Base-by-base conservation (phyloP, 2,797 vertebrate species). In the Falco biarmicus region DNA sequence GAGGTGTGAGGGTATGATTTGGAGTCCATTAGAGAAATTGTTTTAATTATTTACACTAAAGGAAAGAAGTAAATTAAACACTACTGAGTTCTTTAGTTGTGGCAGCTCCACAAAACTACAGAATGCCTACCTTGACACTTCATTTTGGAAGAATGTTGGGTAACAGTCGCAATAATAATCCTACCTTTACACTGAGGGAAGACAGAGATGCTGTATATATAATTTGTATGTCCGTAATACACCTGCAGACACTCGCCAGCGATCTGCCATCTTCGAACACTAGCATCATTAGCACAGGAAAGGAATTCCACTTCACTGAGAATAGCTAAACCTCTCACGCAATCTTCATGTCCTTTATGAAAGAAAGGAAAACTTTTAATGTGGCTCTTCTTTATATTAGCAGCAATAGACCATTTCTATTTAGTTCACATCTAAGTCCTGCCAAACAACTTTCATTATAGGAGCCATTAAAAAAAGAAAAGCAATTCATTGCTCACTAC, bases 201-300 rank as follows among this genome's bases (percentile, higher is more conserved):
- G 61, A 99, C 98, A 45, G 98, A 98, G 93, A 99, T 97, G 95
- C 99, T 99, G 98, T 99, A 99, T 97, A 99, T 99, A 84, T 99
- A 99, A 98, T 99, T 99, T 93, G 99, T 99, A 97, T 99, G 99
- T 78, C 99, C 98, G 93, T 99, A 99, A 97, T 99, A 99, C 76
- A 99, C 98, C 93, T 99, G 98, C 45, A 99, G 96, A 95, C 99
- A 99, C 78, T 99, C 98, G 15, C 99, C 99, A 60, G 98, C 98
- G 92, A 99, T 99, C 47, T 98, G 97, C 99, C 99, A 99, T 94
- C 98, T 98, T 97, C 99, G 98, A 96, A 99, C 98, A 95, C 98
- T 99, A 25, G 99, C 97, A 95, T 99, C 99, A 82, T 99, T 99
- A 97, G 99, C 99, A 98, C 99, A 99, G 61, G 99, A 99, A 97